Evolutionary conservation across 2,797 vertebrate species (phyloP), one percentile per base, ranked within the genome.

Genomic region (Malacoraja senta): DNA sequence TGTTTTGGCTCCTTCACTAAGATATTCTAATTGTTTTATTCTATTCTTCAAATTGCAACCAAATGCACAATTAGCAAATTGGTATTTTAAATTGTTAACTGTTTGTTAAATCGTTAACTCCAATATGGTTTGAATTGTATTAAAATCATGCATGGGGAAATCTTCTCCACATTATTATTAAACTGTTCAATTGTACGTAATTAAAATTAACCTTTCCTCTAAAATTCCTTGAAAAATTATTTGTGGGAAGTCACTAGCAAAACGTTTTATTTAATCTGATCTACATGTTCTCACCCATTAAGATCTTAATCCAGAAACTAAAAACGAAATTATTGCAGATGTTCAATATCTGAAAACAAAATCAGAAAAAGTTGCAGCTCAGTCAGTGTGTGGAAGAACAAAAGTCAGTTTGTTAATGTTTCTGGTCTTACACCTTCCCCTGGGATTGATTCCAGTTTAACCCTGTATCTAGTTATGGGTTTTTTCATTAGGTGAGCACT

Each of bases 1-100:
- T 38, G 88, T 35, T 65, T 63, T 92, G 90, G 76, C 38, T 76
- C 29, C 38, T 76, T 72, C 90, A 76, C 68, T 92, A 76, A 92
- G 76, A 76, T 21, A 91, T 53, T 76, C 21, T 29, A 53, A 76
- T 92, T 24, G 24, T 76, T 21, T 38, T 10, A 92, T 76, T 53
- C 90, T 76, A 72, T 58, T 76, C 44, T 91, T 53, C 65, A 91
- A 74, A 91, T 86, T 92, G 71, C 35, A 53, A 29, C 21, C 44
- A 76, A 76, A 76, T 44, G 77, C 24, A 91, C 68, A 71, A 7
- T 26, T 3, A 91, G 72, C 90, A 91, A 29, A 53, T 53, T 53
- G 44, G 4, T 53, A 53, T 53, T 53, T 53, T 53, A 53, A 53
- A 53, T 53, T 53, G 44, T 53, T 53, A 6, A 53, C 61, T 24